Conservation (phyloP, 2,797 vertebrate species). For the Merluccius polli region DNA sequence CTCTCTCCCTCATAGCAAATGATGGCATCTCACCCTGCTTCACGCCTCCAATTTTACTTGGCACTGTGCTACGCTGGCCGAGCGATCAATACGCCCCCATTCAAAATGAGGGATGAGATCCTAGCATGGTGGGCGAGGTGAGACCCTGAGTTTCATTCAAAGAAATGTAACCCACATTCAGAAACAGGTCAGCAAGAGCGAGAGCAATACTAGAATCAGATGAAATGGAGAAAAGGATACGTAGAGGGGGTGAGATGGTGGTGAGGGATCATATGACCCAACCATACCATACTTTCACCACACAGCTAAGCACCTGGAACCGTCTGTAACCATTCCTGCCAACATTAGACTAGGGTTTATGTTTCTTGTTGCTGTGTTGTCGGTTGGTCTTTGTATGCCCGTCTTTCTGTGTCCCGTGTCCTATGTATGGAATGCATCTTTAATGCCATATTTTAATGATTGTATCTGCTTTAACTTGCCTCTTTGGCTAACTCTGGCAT, state of each 20-base stretch:
- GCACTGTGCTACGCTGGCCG: conserved; percentile 8
- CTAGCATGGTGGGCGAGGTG: conserved; percentile 13
- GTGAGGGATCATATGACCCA: neutral
- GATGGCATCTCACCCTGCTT: conserved; percentile 3
- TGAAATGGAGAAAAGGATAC: neutral
- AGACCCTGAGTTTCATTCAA: conserved; percentile 9
- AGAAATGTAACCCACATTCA: neutral
- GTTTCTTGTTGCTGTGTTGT: neutral
- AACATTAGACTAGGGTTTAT: too few species aligned
- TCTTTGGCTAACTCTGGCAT: neutral
- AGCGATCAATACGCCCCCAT: conserved; percentile 37
- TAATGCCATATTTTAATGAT: neutral
- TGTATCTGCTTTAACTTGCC: neutral
- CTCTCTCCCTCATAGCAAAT: neutral
- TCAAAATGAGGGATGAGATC: conserved; percentile 40
- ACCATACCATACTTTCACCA: too few species aligned
- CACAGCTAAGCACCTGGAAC: too few species aligned
- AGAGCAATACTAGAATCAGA: neutral
- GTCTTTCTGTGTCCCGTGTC: too few species aligned
- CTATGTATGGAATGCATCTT: neutral
- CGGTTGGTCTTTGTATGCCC: neutral
- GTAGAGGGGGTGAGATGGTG: neutral
- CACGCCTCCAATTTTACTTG: neutral
- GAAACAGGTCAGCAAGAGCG: neutral
- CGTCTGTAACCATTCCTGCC: too few species aligned